phyloP scores from a whole-genome alignment of 2,113 vertebrate genomes.

The Phylloscopus trochiloides region DNA sequence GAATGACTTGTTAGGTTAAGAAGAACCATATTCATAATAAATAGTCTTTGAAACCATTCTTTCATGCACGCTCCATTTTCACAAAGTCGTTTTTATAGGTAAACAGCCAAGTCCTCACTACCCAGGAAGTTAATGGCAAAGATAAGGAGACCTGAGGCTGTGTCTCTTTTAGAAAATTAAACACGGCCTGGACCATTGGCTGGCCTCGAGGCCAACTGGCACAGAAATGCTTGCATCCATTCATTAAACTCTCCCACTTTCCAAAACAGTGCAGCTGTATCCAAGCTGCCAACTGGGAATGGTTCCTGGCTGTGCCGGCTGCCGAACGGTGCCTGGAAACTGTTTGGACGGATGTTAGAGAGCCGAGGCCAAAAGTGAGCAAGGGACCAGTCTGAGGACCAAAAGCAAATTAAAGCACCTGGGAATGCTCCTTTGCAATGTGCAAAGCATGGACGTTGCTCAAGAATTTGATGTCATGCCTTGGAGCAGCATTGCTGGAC shows the following conservation, averaged over 20 bases:
- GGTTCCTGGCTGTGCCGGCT: not conserved
- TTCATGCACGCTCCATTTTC: not conserved
- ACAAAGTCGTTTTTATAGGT: conserved; percentile 18
- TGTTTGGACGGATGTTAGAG: not conserved
- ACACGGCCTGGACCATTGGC: not conserved
- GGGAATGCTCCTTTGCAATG: not conserved
- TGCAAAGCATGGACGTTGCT: not conserved
- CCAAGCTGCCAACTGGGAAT: conserved; percentile 43
- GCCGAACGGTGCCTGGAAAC: not conserved
- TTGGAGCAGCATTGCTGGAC: not conserved
- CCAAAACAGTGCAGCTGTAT: conserved; percentile 34
- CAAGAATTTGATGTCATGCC: not conserved
- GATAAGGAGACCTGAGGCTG: conserved; percentile 38
- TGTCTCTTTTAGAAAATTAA: conserved; percentile 52
- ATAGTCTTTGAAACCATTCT: conserved; percentile 41
- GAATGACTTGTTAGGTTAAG: conserved; percentile 42
- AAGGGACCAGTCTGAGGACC: not conserved
- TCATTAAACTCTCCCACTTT: conserved; percentile 36
- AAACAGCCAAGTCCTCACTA: conserved; percentile 21
- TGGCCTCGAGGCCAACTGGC: conserved; percentile 33
- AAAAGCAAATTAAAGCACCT: not conserved
- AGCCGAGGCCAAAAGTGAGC: not conserved
- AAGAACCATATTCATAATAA: conserved; percentile 46
- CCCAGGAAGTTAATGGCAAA: conserved; percentile 31
- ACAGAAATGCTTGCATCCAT: conserved; percentile 27